Base-by-base conservation (phyloP, 2,888 invertebrate genomes). In the Clistopyga incitator region DNA sequence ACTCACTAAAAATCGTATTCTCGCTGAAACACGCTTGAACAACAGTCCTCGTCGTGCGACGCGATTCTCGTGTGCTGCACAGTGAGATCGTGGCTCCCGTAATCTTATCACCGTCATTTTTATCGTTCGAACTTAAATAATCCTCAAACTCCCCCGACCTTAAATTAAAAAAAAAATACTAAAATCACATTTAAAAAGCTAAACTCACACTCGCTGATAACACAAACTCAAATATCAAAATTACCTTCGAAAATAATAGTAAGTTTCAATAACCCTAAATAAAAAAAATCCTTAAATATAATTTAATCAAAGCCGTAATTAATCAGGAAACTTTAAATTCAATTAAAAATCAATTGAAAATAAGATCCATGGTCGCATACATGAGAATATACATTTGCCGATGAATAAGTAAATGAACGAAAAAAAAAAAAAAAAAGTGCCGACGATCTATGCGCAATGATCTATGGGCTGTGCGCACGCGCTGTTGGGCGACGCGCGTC, bases 401-500 rank as follows among this genome's bases (percentile, higher is more conserved):
- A 4, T 2, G 29, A 4, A 29, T 29, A 29, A 29, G 4, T 29
- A 29, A 29, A 29, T 29, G 2, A 29, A 29, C 29, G 29, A 29
- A 3, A 4, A 29, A 29, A 29, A 29, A 29, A 29, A 54, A 52
- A 61, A 70, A 65, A 65, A 76, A 79, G 82, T 76, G 82, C 56
- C 56, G 34, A 54, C 68, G 68, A 79, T 79, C 67, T 72, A 76
- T 56, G 79, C 83, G 76, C 76, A 72, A 68, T 72, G 75, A 56
- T 74, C 61, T 29, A 74, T 20, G 52, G 25, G 70, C 50, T 42
- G 74, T 74, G 83, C 80, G 84, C 84, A 78, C 74, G 84, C 77
- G 34, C 23, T 45, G 34, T 56, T 59, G 72, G 76, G 75, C 82
- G 50, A 68, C 64, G n/a, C 81, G 45, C 52, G 68, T 67, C 74